Evolutionary conservation across 2,888 invertebrate genomes (phyloP).

Genomic region (Cerceris rybyensis): DNA sequence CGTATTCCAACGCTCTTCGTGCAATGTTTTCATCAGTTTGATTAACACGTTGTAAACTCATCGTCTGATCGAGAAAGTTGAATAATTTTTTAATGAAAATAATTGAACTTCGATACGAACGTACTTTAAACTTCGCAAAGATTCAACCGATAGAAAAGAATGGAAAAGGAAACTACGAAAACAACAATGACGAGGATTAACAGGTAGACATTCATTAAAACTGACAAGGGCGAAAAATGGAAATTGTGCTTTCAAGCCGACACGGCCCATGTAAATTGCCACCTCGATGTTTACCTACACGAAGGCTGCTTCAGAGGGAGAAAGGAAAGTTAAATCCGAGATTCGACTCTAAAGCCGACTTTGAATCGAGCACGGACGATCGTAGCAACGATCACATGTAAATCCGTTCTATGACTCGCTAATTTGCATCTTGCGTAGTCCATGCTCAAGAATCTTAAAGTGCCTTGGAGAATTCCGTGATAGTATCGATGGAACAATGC

Average conservation of each 20-base stretch:
- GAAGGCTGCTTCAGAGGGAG: slow-evolving; percentile 1
- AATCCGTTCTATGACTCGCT: not conserved
- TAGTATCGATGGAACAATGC: not conserved
- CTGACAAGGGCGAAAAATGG: not conserved
- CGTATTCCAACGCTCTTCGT: not conserved
- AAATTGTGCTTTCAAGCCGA: not conserved
- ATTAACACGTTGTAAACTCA: not conserved
- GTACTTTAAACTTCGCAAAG: not conserved
- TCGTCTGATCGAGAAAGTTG: too few relatives aligned
- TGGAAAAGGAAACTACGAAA: not conserved
- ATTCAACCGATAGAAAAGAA: too few relatives aligned
- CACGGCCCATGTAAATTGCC: slow-evolving; percentile 21
- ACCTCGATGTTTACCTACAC: slow-evolving; percentile 6
- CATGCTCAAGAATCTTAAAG: not conserved
- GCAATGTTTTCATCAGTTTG: not conserved
- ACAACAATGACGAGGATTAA: not conserved
- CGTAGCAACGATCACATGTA: slow-evolving; percentile 20
- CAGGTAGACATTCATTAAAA: not conserved
- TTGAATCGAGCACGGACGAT: slow-evolving; percentile 9
- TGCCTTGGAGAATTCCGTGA: slow-evolving; percentile 2
- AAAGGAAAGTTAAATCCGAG: slow-evolving; percentile 25
- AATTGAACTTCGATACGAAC: not conserved
- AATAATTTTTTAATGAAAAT: not conserved
- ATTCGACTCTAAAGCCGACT: slow-evolving; percentile 11
- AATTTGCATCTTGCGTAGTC: slow-evolving; percentile 12